Base-by-base conservation (phyloP, 2,888 invertebrate species). In the Mythimna vitellina region DNA sequence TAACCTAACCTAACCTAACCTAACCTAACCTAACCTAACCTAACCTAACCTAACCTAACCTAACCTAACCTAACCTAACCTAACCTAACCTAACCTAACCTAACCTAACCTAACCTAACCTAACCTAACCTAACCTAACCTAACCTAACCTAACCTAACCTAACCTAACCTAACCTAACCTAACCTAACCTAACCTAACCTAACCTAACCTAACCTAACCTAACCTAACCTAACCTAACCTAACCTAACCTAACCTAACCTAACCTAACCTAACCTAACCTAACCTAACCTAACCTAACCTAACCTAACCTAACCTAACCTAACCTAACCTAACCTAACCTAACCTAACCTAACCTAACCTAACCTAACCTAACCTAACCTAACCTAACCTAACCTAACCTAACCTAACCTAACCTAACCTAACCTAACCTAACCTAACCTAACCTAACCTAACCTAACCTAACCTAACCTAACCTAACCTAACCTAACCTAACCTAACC, bases 181-280 rank as follows among this genome's bases (percentile, higher is more conserved):
- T 67, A 76, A 69, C 73, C 73, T 71, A 74, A 71, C 71, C 73
- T 73, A 76, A 76, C 79, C 76, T 76, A 79, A 76, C 79, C 76
- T 76, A 79, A 76, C 79, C 76, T 76, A 79, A 76, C 79, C 76
- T 76, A 79, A 73, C 78, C 73, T 74, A 77, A 73, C 73, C 70
- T 73, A 77, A 73, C 77, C 73, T 73, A 78, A 73, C 78, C 73
- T 74, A 78, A 73, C 78, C 73, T 68, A 68, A 65, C 73, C 69
- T 68, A 76, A 72, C 76, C 70, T 71, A 78, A 70, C 77, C 75
- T 75, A 75, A 72, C 77, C 77, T 75, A 80, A 77, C 77, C 77
- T 73, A 74, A 77, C 77, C 77, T 75, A 80, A 77, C 80, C 77
- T 78, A 80, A 76, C 81, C 76, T 76, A 81, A 76, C 81, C 76